These are phyloP conservation scores for Ochropacha duplaris DNA, from an alignment of 2,888 invertebrate species.

Conservation along the genomic window DNA sequence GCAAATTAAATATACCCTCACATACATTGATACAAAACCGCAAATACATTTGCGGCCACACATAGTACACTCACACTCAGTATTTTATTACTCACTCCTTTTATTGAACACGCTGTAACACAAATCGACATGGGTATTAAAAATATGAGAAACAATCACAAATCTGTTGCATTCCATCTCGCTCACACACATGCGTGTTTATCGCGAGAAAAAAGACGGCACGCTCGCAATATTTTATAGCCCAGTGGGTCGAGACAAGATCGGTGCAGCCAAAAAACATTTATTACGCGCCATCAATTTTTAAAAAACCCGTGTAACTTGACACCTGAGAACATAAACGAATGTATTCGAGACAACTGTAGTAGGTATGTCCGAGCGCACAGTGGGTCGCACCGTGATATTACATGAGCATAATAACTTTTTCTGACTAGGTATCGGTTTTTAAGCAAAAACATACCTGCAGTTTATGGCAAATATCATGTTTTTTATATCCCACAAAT, in stretches of 20 bases:
- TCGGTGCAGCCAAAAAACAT: slow-evolving; percentile 70
- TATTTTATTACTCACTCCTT: slow-evolving; percentile 47
- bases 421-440: slow-evolving; percentile 15
- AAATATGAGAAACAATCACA: slow-evolving; percentile 56
- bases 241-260: slow-evolving; percentile 56
- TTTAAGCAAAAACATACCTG: slow-evolving; percentile 11
- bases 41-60: slow-evolving; percentile 39
- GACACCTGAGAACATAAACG: slow-evolving; percentile 66
- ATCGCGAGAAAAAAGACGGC: slow-evolving; percentile 33
- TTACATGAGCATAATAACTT: slow-evolving; percentile 22
- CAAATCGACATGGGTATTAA: slow-evolving; percentile 63
- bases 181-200: slow-evolving; percentile 25
- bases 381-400: slow-evolving; percentile 48
- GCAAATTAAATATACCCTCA: too few relatives aligned
- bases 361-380: slow-evolving; percentile 44
- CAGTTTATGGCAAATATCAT: slow-evolving; percentile 18
- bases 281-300: slow-evolving; percentile 77
- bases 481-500: slow-evolving; percentile 11
- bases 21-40: slow-evolving; percentile 33
- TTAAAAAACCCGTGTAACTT: slow-evolving; percentile 69
- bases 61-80: slow-evolving; percentile 31
- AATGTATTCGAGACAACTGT: slow-evolving; percentile 51
- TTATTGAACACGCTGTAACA: slow-evolving; percentile 52
- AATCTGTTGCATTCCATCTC: slow-evolving; percentile 37
- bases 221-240: slow-evolving; percentile 44